A percentile compares a stretch with the other conserved stretches of the same genome.
phyloP scores from a whole-genome alignment of 2,888 invertebrate genomes.

The Drosophila birchii region DNA sequence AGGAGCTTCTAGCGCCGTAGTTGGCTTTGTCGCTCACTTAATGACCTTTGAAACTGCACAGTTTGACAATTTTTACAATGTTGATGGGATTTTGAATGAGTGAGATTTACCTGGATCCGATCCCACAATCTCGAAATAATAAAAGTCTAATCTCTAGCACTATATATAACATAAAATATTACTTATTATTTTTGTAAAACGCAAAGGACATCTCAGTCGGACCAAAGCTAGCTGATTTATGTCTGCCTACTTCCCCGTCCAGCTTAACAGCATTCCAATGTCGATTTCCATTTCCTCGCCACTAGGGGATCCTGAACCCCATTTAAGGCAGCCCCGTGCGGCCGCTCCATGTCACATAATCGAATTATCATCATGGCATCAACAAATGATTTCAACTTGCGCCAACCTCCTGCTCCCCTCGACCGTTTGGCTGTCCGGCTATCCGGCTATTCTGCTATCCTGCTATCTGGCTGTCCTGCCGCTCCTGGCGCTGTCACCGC shows the following conservation, averaged over 20 bases:
- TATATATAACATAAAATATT: background rate
- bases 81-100: background rate
- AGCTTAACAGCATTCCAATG: background rate
- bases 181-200: conserved; percentile 2
- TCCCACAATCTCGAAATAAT: background rate
- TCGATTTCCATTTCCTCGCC: conserved; percentile 35
- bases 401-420: conserved; percentile 43
- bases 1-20: background rate
- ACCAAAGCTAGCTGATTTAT: conserved; percentile 14
- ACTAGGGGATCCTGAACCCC: conserved; percentile 38
- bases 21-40: background rate
- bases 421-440: conserved; percentile 4
- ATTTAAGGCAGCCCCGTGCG: conserved; percentile 41
- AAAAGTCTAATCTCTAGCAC: background rate
- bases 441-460: conserved; percentile 28
- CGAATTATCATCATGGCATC: conserved; percentile 84
- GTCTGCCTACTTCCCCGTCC: conserved; percentile 11
- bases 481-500: conserved; percentile 51
- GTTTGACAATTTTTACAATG: background rate
- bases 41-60: background rate
- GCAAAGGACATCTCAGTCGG: background rate
- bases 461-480: conserved; percentile 8
- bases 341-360: conserved; percentile 73
- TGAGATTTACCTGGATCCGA: background rate
- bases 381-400: conserved; percentile 80